phyloP scores from a whole-genome alignment of 2,888 invertebrate genomes.

The Zaprionus obscuricornis region DNA sequence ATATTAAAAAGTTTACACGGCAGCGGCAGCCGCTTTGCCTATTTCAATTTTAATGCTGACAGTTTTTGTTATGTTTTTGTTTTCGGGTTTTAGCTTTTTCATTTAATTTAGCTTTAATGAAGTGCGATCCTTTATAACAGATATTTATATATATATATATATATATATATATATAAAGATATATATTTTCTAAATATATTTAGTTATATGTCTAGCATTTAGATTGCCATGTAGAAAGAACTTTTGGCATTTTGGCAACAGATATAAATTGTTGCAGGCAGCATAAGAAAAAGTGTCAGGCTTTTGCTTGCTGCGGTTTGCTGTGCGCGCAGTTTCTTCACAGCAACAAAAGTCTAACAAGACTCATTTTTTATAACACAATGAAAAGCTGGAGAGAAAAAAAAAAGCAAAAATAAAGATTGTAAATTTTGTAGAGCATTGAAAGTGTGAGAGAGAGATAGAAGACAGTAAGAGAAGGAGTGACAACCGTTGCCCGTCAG shows the following conservation, averaged over 20 bases:
- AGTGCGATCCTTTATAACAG: slow-evolving; percentile 49
- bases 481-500: no score
- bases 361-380: slow-evolving; percentile 71
- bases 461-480: no score
- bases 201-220: background rate
- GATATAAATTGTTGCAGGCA: slow-evolving; percentile 71
- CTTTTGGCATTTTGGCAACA: slow-evolving; percentile 70
- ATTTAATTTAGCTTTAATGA: slow-evolving; percentile 62
- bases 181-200: background rate
- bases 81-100: slow-evolving; percentile 11
- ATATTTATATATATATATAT: background rate
- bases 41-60: slow-evolving; percentile 52
- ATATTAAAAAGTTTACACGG: slow-evolving; percentile 70
- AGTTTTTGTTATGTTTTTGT: no score
- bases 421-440: no score
- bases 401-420: background rate
- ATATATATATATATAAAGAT: no score
- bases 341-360: slow-evolving; percentile 63
- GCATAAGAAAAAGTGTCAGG: slow-evolving; percentile 69
- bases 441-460: no score
- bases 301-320: slow-evolving; percentile 52
- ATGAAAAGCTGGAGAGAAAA: slow-evolving; percentile 15
- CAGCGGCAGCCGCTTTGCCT: slow-evolving; percentile 40
- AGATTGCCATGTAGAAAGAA: slow-evolving; percentile 39
- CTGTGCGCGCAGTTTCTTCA: slow-evolving; percentile 2